Evolutionary conservation across 2,888 invertebrate species (phyloP).

Genomic region (Melanargia galathea): DNA sequence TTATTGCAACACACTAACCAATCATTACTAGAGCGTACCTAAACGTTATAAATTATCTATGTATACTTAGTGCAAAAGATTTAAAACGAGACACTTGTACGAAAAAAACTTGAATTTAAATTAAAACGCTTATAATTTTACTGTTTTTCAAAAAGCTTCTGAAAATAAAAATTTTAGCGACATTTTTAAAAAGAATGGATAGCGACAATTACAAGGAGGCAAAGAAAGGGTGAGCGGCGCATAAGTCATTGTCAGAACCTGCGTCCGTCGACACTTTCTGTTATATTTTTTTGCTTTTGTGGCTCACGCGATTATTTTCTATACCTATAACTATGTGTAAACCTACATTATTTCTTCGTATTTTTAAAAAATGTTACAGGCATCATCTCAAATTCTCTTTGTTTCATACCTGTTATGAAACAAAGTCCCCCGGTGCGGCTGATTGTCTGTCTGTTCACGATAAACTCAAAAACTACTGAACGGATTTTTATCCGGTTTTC

Average conservation of each 20-base stretch:
- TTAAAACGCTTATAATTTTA: background rate
- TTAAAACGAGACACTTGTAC: background rate
- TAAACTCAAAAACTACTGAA: no score
- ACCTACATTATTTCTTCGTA: background rate
- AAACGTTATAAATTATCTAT: no score
- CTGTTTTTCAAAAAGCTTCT: background rate
- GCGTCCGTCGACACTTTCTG: constrained; percentile 63
- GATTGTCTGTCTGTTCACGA: no score
- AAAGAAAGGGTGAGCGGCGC: constrained; percentile 64
- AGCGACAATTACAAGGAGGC: constrained; percentile 66
- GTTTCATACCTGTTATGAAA: no score
- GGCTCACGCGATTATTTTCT: constrained; percentile 51
- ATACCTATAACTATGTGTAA: background rate
- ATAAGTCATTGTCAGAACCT: constrained; percentile 77
- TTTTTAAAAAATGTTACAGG: background rate
- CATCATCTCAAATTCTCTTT: no score
- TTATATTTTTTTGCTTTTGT: constrained; percentile 58
- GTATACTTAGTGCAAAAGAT: no score
- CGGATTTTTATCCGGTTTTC: no score
- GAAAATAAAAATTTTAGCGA: constrained; percentile 45
- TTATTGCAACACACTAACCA: background rate
- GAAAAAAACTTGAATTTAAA: background rate
- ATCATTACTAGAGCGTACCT: no score
- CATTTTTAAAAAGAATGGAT: constrained; percentile 57
- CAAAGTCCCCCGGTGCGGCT: no score